Evolutionary conservation across 2,797 vertebrate genomes (phyloP).

Genomic region (Enteromius trimaculatus): DNA sequence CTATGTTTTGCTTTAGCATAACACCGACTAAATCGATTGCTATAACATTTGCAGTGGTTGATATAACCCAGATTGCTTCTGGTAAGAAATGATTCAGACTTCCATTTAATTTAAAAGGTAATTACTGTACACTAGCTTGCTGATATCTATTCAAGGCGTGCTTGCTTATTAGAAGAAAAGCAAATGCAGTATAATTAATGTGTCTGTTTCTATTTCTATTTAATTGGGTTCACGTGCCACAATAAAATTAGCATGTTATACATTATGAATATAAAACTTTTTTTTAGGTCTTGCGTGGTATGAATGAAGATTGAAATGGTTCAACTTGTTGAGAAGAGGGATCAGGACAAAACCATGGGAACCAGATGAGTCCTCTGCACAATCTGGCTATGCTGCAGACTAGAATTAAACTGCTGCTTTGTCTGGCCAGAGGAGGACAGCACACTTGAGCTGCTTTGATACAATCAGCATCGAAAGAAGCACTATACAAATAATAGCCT

Average conservation of each 20-base stretch:
- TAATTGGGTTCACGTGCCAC: not conserved
- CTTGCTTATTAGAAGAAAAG: not conserved
- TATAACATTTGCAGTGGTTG: not conserved
- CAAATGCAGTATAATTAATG: not conserved
- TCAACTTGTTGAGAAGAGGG: not conserved
- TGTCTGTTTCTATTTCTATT: not conserved
- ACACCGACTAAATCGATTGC: not conserved
- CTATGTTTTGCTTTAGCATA: not conserved
- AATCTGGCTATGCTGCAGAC: too few species aligned
- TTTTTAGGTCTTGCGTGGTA: not conserved
- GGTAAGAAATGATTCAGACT: not conserved
- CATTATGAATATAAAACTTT: not conserved
- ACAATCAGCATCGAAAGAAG: too few species aligned
- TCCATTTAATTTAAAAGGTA: not conserved
- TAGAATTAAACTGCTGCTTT: too few species aligned
- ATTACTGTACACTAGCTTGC: not conserved
- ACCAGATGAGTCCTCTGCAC: too few species aligned
- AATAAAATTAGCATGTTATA: not conserved
- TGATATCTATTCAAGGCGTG: not conserved
- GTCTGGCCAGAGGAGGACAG: too few species aligned
- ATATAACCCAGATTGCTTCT: not conserved
- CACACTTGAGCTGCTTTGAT: too few species aligned
- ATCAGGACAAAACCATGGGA: not conserved
- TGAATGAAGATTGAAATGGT: not conserved
- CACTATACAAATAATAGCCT: too few species aligned